phyloP scores from a whole-genome alignment of 1,140 invertebrate species.

The Paralvinella palmiformis region DNA sequence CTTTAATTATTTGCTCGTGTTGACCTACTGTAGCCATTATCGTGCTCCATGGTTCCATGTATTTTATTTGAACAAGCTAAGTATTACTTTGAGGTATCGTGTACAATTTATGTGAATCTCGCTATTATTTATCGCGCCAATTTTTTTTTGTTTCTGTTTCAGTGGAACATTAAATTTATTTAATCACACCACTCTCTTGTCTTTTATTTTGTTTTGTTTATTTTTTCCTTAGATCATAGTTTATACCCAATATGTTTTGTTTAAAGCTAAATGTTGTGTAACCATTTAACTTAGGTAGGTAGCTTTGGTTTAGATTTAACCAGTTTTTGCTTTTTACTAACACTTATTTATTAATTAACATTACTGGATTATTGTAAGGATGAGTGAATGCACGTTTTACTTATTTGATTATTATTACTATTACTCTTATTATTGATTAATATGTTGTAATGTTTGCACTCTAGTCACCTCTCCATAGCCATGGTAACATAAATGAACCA shows the following conservation, averaged over 20 bases:
- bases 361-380: too few relatives aligned
- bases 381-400: too few relatives aligned
- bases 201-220: not conserved
- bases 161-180: conserved; percentile 7
- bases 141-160: conserved; percentile 4
- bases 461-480: too few relatives aligned
- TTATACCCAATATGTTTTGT: not conserved
- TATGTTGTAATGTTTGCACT: too few relatives aligned
- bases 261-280: not conserved
- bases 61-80: not conserved
- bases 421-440: too few relatives aligned
- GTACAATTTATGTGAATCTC: too few relatives aligned
- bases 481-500: too few relatives aligned
- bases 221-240: not conserved
- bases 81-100: too few relatives aligned
- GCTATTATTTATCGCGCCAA: too few relatives aligned
- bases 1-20: not conserved
- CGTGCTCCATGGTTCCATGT: not conserved
- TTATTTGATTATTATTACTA: too few relatives aligned
- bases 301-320: not conserved
- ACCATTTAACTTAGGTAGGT: not conserved
- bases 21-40: not conserved
- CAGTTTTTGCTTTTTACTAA: not conserved
- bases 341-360: not conserved
- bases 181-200: not conserved